Conservation (phyloP, 2,888 invertebrate species). For the Hypomecis atomaria region DNA sequence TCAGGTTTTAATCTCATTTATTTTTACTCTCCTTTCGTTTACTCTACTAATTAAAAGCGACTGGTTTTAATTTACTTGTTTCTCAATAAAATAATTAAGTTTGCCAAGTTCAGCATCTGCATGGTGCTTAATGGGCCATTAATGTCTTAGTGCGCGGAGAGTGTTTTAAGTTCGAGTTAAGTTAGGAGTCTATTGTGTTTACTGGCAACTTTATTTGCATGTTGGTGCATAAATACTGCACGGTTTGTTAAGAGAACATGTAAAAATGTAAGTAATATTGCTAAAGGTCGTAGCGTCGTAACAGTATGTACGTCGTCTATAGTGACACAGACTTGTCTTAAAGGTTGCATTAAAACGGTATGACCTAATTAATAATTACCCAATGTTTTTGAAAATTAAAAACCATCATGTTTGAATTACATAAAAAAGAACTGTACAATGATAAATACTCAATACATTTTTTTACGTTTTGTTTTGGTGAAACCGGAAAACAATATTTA, state of each 20-base stretch:
- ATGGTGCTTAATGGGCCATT: slow-evolving; percentile 33
- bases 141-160: slow-evolving; percentile 28
- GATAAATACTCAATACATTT: too few species aligned
- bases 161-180: slow-evolving; percentile 22
- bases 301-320: too few species aligned
- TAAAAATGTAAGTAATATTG: neutral
- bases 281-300: too few species aligned
- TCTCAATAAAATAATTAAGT: slow-evolving; percentile 45
- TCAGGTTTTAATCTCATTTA: slow-evolving; percentile 41
- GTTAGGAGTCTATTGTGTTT: slow-evolving; percentile 9
- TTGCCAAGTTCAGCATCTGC: slow-evolving; percentile 32
- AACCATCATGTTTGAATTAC: too few species aligned
- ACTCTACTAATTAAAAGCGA: slow-evolving; percentile 44
- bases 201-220: slow-evolving; percentile 12
- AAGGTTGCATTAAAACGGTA: too few species aligned
- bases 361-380: too few species aligned
- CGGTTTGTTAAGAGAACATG: neutral
- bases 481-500: too few species aligned
- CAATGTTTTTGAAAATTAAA: too few species aligned
- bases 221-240: neutral
- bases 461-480: too few species aligned
- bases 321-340: too few species aligned
- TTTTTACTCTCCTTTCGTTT: slow-evolving; percentile 39
- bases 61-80: slow-evolving; percentile 41
- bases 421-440: too few species aligned